Evolutionary conservation across 2,888 invertebrate genomes (phyloP), one percentile per base, ranked within the genome.

Genomic region (Microctonus brassicae): DNA sequence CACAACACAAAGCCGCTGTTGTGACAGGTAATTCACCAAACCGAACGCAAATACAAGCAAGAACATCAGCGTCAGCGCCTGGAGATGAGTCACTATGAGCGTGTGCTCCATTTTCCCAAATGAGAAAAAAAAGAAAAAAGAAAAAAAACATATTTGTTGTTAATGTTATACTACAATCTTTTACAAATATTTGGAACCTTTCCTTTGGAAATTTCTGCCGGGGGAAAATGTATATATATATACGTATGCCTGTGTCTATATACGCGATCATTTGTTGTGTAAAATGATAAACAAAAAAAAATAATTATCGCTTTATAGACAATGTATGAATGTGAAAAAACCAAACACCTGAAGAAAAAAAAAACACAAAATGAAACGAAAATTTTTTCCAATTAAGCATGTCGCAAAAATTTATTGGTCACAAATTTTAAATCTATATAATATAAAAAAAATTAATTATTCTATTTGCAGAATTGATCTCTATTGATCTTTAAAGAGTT

Each of bases 21-120:
- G 82, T 78, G 36, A 83, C 82, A 20, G 79, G 84, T 22, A 84
- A 81, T 65, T 85, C 83, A 74, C 80, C 85, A 63, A 82, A 72
- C 70, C 81, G 86, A 74, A 83, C 86, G 55, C 87, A 86, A 79
- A 81, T 86, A 57, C 86, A 86, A 77, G 76, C 84, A 61, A 84
- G 86, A 75, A 82, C 86, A 72, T 84, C 80, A 78, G 80, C 84
- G 72, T 82, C 85, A 72, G 78, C 83, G 66, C 84, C 85, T 57
- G 83, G 81, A 64, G 85, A 86, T 69, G 86, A 86, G 72, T 81
- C 85, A 74, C 84, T 84, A 78, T 86, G 84, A 86, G 82, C 76
- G 78, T 79, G 33, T 58, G n/a, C 24, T 29, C 29, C 20, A 26
- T n/a, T n/a, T n/a, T n/a, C 63, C 34, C 17, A 11, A 17, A 58